phyloP scores from a whole-genome alignment of 2,797 vertebrate species.

The Labeo calbasu region DNA sequence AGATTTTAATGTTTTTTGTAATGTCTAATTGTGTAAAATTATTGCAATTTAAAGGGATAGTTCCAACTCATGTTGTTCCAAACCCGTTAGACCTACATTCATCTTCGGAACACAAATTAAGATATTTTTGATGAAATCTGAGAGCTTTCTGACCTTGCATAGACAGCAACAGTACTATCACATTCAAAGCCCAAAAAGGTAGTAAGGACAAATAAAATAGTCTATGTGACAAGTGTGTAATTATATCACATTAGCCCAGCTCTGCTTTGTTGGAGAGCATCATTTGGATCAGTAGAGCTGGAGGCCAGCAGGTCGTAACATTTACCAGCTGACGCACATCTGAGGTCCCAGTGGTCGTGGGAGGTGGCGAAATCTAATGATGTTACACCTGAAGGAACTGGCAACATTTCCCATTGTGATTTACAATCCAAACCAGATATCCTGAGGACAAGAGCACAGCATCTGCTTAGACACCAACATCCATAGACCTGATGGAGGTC shows the following conservation, averaged over 20 bases:
- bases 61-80: too few relatives aligned
- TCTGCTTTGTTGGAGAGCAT: constrained; percentile 4
- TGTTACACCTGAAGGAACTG: constrained; percentile 47
- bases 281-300: background rate
- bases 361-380: constrained; percentile 50
- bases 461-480: background rate
- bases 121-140: too few relatives aligned
- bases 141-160: too few relatives aligned
- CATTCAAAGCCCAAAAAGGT: too few relatives aligned
- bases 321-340: constrained; percentile 62
- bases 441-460: constrained; percentile 15
- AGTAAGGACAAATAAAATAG: too few relatives aligned
- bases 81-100: too few relatives aligned
- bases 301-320: constrained; percentile 55
- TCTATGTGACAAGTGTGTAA: too few relatives aligned
- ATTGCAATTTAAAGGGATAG: too few relatives aligned
- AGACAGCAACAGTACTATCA: too few relatives aligned
- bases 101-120: too few relatives aligned
- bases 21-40: background rate
- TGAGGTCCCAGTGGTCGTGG: constrained; percentile 53
- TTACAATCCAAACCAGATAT: constrained; percentile 13
- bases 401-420: constrained; percentile 32
- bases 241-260: background rate
- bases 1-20: background rate
- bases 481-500: background rate